A percentile compares a stretch with the other conserved stretches of the same genome.
Conservation (phyloP, 2,888 invertebrate species). For the Stenoptilia bipunctidactyla region DNA sequence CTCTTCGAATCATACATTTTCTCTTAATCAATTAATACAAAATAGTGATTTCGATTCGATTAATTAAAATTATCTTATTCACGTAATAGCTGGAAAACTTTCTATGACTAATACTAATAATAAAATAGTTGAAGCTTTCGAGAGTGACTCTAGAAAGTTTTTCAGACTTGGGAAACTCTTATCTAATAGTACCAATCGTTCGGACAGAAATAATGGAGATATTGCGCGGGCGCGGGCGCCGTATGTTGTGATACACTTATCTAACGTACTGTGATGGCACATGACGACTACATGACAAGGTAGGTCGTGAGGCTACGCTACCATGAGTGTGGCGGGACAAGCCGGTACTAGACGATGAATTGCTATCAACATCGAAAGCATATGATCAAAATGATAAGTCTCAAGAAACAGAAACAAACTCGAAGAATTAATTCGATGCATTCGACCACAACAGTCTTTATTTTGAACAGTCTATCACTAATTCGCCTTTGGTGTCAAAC, state of each 20-base stretch:
- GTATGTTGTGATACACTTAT: slow-evolving; percentile 69
- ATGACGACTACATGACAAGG: slow-evolving; percentile 63
- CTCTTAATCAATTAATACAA: slow-evolving; percentile 21
- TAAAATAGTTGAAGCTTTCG: slow-evolving; percentile 28
- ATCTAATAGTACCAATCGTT: slow-evolving; percentile 13
- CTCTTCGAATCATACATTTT: slow-evolving; percentile 13
- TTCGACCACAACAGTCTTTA: slow-evolving; percentile 64
- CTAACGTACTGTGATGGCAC: slow-evolving; percentile 55
- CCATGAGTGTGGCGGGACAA: slow-evolving; percentile 52
- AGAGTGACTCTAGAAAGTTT: slow-evolving; percentile 48
- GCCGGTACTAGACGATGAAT: slow-evolving; percentile 48
- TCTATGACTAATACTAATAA: slow-evolving; percentile 45
- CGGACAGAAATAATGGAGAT: slow-evolving; percentile 18
- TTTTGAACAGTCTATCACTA: slow-evolving; percentile 54
- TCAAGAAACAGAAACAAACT: slow-evolving; percentile 45
- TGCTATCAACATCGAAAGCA: slow-evolving; percentile 66
- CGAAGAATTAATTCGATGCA: slow-evolving; percentile 53
- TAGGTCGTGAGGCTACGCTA: slow-evolving; percentile 48
- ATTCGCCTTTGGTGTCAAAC: slow-evolving; percentile 50
- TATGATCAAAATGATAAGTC: slow-evolving; percentile 50
- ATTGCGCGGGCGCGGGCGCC: slow-evolving; percentile 57
- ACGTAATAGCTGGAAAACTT: slow-evolving; percentile 57
- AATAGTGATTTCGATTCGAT: neutral
- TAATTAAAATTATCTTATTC: neutral
- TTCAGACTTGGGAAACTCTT: slow-evolving; percentile 33